Evolutionary conservation across 2,888 invertebrate genomes (phyloP), one percentile per base, ranked within the genome.

Genomic region (Dione juno): DNA sequence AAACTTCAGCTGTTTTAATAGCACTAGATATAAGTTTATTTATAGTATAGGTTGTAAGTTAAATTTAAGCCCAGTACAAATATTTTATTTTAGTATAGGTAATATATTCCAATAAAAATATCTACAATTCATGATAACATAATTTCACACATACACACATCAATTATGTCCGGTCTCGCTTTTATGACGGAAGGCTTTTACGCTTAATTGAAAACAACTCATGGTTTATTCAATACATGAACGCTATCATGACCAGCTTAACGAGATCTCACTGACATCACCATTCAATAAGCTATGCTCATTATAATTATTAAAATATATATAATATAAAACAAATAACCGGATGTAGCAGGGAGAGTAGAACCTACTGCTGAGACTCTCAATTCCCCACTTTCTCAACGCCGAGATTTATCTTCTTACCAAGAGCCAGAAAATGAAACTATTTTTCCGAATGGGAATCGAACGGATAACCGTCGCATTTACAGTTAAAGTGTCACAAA

Each of bases 181-280:
- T 90, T 90, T 91, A 90, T 89, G 89, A 89, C 88, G 76, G 78
- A 85, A 90, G 86, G 90, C 92, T 92, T 90, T 92, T 89, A 90
- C 90, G 89, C 86, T 83, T 89, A 92, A 92, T 91, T 91, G 90
- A 91, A 92, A 90, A 92, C 90, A 90, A 86, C 89, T 91, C 92
- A 92, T 92, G 90, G 88, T 89, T 92, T 90, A 92, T 92, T 91
- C 91, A 92, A 85, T 81, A 82, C 88, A 82, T 80, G 85, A 79
- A 79, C 80, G 77, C 78, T 80, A 83, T 83, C 79, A 74, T 74
- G 74, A 73, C 90, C 89, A 88, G 79, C 80, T 76, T 83, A 82
- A 75, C 76, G 70, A 81, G 87, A 82, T 71, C 87, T 76, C 73
- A 82, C 82, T 80, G 82, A 84, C 82, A 85, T 82, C 78, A 77